A percentile compares a stretch with the other conserved stretches of the same genome.
phyloP scores from a whole-genome alignment of 2,113 vertebrate species.

The Penelope pileata region DNA sequence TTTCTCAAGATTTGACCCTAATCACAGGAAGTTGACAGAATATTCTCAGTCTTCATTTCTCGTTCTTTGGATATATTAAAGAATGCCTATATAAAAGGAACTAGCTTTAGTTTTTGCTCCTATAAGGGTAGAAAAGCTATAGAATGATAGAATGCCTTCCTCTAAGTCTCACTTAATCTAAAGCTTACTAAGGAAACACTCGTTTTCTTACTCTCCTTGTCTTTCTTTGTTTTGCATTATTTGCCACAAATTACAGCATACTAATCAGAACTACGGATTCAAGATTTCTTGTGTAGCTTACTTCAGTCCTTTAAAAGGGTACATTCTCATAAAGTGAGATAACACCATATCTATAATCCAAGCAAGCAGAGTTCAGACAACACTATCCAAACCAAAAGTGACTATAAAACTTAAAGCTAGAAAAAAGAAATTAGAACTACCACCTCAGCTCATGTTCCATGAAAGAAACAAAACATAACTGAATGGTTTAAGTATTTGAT shows the following conservation, averaged over 20 bases:
- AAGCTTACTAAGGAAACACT: background rate
- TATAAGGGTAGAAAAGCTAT: background rate
- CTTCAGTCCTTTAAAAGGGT: background rate
- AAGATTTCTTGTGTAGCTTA: background rate
- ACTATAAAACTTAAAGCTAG: background rate
- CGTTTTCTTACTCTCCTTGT: background rate
- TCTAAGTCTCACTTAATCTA: background rate
- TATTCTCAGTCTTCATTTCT: conserved; percentile 6
- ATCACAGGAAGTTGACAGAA: background rate
- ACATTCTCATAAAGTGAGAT: background rate
- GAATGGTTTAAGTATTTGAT: background rate
- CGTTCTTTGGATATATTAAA: background rate
- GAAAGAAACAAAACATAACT: background rate
- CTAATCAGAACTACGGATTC: background rate
- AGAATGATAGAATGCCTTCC: background rate
- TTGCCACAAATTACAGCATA: background rate
- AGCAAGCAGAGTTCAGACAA: background rate
- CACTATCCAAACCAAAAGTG: background rate
- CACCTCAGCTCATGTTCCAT: background rate
- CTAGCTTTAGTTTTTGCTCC: background rate
- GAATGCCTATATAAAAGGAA: background rate
- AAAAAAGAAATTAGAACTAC: background rate
- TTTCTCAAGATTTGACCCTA: background rate
- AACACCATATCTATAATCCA: background rate
- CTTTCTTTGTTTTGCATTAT: background rate